Evolutionary conservation across 2,888 invertebrate genomes (phyloP).

Genomic region (Dolichomitus sp.): DNA sequence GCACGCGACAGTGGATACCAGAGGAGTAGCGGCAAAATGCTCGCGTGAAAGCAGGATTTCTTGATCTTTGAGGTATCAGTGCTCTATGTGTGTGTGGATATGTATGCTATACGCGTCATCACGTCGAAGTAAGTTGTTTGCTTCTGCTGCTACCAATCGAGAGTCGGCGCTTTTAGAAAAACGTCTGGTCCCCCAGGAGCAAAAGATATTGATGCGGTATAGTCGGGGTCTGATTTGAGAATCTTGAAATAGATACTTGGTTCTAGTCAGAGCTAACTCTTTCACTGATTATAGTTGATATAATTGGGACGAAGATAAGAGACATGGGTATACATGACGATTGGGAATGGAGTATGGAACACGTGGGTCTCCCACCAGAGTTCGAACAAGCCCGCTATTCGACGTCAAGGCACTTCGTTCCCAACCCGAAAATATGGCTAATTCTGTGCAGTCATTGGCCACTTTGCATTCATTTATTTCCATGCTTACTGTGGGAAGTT

Average conservation of each 20-base stretch:
- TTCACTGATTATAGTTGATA: neutral
- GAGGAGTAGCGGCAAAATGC: constrained; percentile 13
- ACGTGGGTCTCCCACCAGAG: constrained; percentile 18
- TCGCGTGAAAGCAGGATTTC: constrained; percentile 20
- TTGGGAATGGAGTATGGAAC: neutral
- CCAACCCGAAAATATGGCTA: neutral
- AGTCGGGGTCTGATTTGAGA: neutral
- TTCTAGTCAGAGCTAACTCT: neutral
- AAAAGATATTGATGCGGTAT: neutral
- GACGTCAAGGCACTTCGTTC: constrained; percentile 7
- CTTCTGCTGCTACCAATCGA: neutral
- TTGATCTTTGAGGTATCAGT: neutral
- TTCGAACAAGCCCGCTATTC: neutral
- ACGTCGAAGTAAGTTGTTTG: neutral
- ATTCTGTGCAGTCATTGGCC: neutral
- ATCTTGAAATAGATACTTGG: neutral
- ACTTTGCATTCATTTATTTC: neutral
- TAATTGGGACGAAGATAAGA: constrained; percentile 9
- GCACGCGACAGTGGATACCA: constrained; percentile 13
- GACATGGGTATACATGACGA: neutral
- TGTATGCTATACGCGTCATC: neutral
- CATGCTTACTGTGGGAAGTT: neutral
- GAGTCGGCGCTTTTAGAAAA: neutral
- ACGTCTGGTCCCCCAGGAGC: neutral
- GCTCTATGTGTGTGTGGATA: neutral